phyloP scores from a whole-genome alignment of 1,140 invertebrate species.

The Galleria mellonella region DNA sequence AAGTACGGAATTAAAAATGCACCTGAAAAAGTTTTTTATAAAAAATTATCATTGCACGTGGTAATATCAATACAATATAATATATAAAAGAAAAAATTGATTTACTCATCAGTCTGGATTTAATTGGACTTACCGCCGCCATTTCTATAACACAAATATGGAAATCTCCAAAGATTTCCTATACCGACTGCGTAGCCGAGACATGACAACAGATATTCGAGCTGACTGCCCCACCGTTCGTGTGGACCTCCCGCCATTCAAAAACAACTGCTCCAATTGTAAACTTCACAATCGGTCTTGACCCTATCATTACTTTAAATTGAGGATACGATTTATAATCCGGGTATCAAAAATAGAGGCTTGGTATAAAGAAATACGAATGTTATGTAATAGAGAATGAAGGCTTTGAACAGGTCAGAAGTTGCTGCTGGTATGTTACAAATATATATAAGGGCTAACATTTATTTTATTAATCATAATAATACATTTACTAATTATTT shows the following conservation, averaged over 20 bases:
- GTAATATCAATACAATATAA: not conserved
- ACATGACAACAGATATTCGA: slow-evolving; percentile 84
- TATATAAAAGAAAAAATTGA: not conserved
- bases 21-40: slow-evolving; percentile 76
- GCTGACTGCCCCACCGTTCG: slow-evolving; percentile 78
- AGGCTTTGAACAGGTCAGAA: no score
- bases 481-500: no score
- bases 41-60: not conserved
- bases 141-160: slow-evolving; percentile 81
- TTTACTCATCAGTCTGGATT: no score
- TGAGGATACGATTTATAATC: slow-evolving; percentile 33
- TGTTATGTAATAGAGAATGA: no score
- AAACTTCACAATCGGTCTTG: slow-evolving; percentile 5
- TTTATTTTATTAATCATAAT: no score
- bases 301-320: slow-evolving; percentile 23
- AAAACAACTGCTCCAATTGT: slow-evolving; percentile 14
- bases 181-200: slow-evolving; percentile 85
- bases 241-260: slow-evolving; percentile 42
- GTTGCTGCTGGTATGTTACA: no score
- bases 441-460: no score
- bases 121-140: slow-evolving; percentile 69
- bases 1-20: slow-evolving; percentile 87
- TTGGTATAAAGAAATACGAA: not conserved
- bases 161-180: slow-evolving; percentile 86
- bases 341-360: not conserved